These are phyloP conservation scores for Achlya flavicornis DNA, from an alignment of 2,888 invertebrate species.

Conservation along the genomic window DNA sequence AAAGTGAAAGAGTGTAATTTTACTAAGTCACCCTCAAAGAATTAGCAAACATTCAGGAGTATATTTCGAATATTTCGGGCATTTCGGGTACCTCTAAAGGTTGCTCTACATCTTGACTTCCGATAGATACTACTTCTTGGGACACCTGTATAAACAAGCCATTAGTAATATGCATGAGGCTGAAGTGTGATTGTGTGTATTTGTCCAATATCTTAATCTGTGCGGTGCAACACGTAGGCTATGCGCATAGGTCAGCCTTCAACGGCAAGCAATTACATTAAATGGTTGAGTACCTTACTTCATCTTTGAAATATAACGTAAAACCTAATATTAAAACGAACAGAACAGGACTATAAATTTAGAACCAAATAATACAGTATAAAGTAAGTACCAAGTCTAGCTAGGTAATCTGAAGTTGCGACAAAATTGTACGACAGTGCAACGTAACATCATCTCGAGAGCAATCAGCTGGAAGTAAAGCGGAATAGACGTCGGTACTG, in stretches of 20 bases:
- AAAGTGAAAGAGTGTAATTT: too few relatives aligned
- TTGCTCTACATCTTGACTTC: too few relatives aligned
- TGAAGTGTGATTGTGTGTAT: too few relatives aligned
- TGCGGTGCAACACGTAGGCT: too few relatives aligned
- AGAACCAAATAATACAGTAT: background rate
- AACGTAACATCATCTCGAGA: constrained; percentile 11
- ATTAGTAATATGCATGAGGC: too few relatives aligned
- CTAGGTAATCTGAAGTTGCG: constrained; percentile 10
- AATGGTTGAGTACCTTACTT: background rate
- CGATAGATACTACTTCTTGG: too few relatives aligned
- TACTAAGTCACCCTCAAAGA: too few relatives aligned
- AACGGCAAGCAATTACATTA: background rate
- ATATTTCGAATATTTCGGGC: too few relatives aligned
- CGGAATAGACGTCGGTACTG: background rate
- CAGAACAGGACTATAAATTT: background rate
- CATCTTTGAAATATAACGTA: background rate
- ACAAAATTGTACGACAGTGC: constrained; percentile 6
- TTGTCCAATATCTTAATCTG: background rate
- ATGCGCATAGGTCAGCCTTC: background rate
- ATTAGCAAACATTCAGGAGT: too few relatives aligned
- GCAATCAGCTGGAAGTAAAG: constrained; percentile 10
- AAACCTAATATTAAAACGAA: background rate
- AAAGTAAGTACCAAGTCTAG: background rate
- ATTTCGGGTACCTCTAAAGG: too few relatives aligned
- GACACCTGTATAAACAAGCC: too few relatives aligned